Evolutionary conservation across 2,113 vertebrate genomes (phyloP).

Genomic region (Platichthys stellatus): DNA sequence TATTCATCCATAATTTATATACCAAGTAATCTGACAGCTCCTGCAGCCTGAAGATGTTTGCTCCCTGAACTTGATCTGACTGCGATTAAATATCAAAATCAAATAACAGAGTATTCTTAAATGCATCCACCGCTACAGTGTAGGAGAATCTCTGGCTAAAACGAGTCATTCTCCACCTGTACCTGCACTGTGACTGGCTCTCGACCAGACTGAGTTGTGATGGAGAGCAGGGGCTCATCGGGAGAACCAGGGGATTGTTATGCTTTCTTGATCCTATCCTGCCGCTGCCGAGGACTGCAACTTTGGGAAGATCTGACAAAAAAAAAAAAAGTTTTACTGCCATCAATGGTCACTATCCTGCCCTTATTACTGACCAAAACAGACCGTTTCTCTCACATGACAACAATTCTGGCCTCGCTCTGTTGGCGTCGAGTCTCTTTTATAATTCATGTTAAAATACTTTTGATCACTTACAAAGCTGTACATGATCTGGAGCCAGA

Average conservation of each 20-base stretch:
- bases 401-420: no score
- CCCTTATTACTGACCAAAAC: no score
- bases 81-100: background rate
- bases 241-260: constrained; percentile 83
- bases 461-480: no score
- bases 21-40: no score
- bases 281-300: constrained; percentile 77
- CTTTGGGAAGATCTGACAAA: constrained; percentile 76
- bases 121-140: no score
- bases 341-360: background rate
- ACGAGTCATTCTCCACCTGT: constrained; percentile 57
- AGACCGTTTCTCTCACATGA: background rate
- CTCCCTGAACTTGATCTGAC: background rate
- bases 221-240: constrained; percentile 84
- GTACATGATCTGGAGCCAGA: no score
- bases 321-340: background rate
- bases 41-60: no score
- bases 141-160: background rate
- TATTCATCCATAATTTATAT: background rate
- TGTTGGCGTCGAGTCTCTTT: no score
- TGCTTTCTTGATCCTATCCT: constrained; percentile 63
- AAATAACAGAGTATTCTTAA: background rate
- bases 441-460: no score
- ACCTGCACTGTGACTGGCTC: constrained; percentile 72
- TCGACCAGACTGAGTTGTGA: constrained; percentile 81